Conservation (phyloP, 37 sponge, comb jelly and placozoan genomes). For the Theonella swinhoei region DNA sequence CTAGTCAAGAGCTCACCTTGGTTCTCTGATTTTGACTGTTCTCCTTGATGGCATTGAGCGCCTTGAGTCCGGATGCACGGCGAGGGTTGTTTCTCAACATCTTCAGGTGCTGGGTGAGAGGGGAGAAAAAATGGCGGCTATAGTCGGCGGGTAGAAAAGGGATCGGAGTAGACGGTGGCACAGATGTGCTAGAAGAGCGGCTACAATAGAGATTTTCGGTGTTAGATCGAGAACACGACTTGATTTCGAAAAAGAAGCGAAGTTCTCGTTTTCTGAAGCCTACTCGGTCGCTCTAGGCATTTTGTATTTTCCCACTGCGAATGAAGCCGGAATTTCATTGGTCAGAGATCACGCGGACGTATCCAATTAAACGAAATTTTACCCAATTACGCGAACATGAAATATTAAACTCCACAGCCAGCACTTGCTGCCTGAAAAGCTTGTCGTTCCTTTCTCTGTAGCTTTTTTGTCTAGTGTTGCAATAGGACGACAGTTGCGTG, state of each 20-base stretch:
- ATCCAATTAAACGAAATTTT: constrained; percentile 36
- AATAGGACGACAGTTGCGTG: constrained; percentile 3
- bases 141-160: background rate
- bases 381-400: no score
- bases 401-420: background rate
- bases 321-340: constrained; percentile 28
- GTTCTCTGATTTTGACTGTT: constrained; percentile 20
- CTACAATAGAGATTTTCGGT: background rate
- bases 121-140: background rate
- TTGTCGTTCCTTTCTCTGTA: background rate
- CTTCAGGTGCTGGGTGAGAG: background rate
- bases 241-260: background rate
- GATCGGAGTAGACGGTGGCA: background rate
- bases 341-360: background rate
- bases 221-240: background rate
- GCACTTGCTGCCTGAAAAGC: background rate
- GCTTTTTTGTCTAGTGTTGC: background rate
- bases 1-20: no score
- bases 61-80: constrained; percentile 53
- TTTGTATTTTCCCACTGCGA: constrained; percentile 31
- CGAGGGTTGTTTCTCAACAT: constrained; percentile 31
- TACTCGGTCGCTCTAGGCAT: background rate
- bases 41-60: constrained; percentile 65
- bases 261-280: constrained; percentile 10
- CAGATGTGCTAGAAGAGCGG: background rate